Base-by-base conservation (phyloP, 2,113 vertebrate genomes). In the Tetrao urogallus region DNA sequence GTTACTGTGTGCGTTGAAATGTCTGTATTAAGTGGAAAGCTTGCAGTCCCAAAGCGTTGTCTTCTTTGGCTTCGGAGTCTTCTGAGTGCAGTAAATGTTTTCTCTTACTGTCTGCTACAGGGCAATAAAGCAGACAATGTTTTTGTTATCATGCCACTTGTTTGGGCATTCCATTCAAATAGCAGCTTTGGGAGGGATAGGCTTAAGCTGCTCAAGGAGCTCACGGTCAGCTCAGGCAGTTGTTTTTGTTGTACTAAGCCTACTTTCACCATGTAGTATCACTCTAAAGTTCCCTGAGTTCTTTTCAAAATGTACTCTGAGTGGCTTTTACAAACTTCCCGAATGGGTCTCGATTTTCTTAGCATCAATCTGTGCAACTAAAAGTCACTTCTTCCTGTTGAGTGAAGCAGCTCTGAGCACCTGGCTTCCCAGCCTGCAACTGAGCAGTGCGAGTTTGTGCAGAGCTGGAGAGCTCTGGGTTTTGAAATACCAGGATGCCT, bases 151-250 rank as follows among this genome's bases (percentile, higher is more conserved):
- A 5, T 69, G 76, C 85, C 65, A 57, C 75, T 96, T 95, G 82
- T 93, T 94, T 52, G 94, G 91, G 80, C 72, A 84, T 94, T 96
- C 82, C 73, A 27, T 42, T 82, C 32, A 69, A 95, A 83, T 80
- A 77, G 64, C 86, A 89, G 78, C 78, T 66, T 57, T 69, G 79
- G 81, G 78, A 88, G 25, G 87, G 72, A 20, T 4, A 11, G 42
- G 11, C 66, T 78, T 57, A 42, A 74, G 21, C 63, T 75, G 17
- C 74, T 93, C 0, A 0, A 74, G 64, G 50, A 83, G 25, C 81
- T 66, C 19, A 22, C 42, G 6, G 22, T 90, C 40, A 8, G 54
- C 5, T 28, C 75, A 42, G 8, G 30, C 77, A 42, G 48, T 75
- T 74, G 17, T 56, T 42, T 34, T n/a, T 40, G 24, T 19, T 6